These are phyloP conservation scores for Coilia nasus DNA, from an alignment of 2,797 vertebrate genomes.

Conservation along the genomic window DNA sequence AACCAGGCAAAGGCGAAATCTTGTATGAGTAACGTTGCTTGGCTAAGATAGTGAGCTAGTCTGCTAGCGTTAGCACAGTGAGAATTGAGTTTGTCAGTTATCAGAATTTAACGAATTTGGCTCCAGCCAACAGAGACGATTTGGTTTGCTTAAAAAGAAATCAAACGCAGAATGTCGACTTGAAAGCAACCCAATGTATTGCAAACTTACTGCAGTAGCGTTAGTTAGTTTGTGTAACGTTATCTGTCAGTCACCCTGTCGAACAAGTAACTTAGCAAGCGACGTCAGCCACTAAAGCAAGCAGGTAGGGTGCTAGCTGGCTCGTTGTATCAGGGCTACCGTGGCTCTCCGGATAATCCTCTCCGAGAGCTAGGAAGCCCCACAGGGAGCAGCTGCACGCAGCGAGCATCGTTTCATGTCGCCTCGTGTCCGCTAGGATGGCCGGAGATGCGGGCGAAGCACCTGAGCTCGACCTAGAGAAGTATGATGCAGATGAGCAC, in stretches of 20 bases:
- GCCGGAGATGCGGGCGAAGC: slow-evolving; percentile 65
- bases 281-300: background rate
- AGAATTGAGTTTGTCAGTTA: background rate
- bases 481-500: slow-evolving; percentile 82
- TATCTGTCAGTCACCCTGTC: background rate
- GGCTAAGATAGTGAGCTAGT: background rate
- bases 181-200: background rate
- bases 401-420: background rate
- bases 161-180: background rate
- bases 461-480: slow-evolving; percentile 79
- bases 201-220: background rate
- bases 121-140: background rate
- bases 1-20: background rate
- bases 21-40: background rate
- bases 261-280: background rate
- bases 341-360: slow-evolving; percentile 31
- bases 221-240: background rate
- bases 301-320: background rate
- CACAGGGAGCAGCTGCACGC: background rate
- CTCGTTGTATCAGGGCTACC: background rate
- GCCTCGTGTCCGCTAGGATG: slow-evolving; percentile 53
- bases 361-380: background rate
- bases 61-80: background rate
- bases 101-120: background rate
- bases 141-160: background rate